Conservation (phyloP, 2,797 vertebrate species). For the Arnoldichthys spilopterus region DNA sequence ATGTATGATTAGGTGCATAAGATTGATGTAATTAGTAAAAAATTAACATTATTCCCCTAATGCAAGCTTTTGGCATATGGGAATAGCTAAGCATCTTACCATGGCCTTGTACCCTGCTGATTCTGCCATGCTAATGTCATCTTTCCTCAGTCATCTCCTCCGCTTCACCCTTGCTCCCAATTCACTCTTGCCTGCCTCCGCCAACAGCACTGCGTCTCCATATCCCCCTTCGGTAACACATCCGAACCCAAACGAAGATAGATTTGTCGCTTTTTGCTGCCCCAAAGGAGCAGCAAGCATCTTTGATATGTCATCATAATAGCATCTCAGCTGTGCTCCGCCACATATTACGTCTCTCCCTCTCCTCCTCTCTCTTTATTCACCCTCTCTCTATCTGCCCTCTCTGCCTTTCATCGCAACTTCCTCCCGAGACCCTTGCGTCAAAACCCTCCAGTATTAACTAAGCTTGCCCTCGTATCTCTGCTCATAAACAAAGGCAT, state of each 20-base stretch:
- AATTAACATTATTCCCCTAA: background rate
- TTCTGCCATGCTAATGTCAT: constrained; percentile 23
- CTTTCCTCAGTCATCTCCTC: constrained; percentile 27
- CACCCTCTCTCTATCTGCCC: constrained; percentile 27
- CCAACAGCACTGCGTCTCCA: constrained; percentile 20
- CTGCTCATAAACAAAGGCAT: constrained; percentile 28
- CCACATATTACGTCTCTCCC: constrained; percentile 25
- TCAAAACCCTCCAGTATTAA: constrained; percentile 20
- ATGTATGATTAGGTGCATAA: background rate
- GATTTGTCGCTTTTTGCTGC: constrained; percentile 40
- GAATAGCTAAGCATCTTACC: background rate
- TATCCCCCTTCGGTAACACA: constrained; percentile 11
- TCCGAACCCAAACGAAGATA: constrained; percentile 45
- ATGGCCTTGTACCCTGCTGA: constrained; percentile 11
- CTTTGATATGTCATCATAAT: constrained; percentile 57
- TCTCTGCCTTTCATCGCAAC: constrained; percentile 23
- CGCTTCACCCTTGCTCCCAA: constrained; percentile 31
- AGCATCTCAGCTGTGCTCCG: constrained; percentile 40
- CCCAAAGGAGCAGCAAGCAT: constrained; percentile 23
- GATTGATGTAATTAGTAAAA: background rate
- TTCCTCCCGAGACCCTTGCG: constrained; percentile 26
- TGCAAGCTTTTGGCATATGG: background rate
- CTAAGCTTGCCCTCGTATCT: constrained; percentile 21
- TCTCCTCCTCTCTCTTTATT: background rate
- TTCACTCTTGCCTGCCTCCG: constrained; percentile 12